phyloP scores from a whole-genome alignment of 2,888 invertebrate species.

The Lasioglossum malachurum region DNA sequence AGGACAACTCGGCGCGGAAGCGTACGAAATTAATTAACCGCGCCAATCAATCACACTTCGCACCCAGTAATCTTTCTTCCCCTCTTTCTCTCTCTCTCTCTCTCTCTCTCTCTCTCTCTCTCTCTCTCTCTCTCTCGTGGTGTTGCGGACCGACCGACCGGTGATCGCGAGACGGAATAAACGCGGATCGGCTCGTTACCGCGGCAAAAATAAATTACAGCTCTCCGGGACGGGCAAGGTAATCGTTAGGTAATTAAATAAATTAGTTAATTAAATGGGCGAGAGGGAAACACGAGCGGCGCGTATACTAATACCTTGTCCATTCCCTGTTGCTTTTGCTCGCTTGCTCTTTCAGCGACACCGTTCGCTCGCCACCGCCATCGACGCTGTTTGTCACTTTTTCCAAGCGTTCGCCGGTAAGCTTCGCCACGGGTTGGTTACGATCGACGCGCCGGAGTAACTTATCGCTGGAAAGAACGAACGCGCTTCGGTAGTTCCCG shows the following conservation, averaged over 20 bases:
- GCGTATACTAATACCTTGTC: slow-evolving; percentile 26
- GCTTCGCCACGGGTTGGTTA: slow-evolving; percentile 11
- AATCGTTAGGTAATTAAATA: slow-evolving; percentile 60
- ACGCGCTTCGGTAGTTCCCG: slow-evolving; percentile 41
- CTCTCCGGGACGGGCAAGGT: slow-evolving; percentile 43
- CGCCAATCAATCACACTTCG: slow-evolving; percentile 37
- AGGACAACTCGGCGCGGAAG: background rate
- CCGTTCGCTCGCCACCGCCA: slow-evolving; percentile 30
- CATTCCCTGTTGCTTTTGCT: background rate
- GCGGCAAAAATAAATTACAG: slow-evolving; percentile 52
- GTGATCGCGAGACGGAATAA: slow-evolving; percentile 33
- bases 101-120: too few relatives aligned
- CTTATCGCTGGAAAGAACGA: slow-evolving; percentile 48
- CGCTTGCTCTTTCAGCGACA: background rate
- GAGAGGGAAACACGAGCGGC: slow-evolving; percentile 23
- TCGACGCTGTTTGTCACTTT: slow-evolving; percentile 52
- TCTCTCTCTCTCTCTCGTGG: background rate
- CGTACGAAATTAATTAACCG: slow-evolving; percentile 14
- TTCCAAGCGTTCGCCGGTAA: slow-evolving; percentile 17
- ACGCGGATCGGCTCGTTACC: slow-evolving; percentile 39
- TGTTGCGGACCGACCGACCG: background rate
- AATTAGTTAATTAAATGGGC: slow-evolving; percentile 57
- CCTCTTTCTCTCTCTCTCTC: too few relatives aligned
- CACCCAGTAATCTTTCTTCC: slow-evolving; percentile 9
- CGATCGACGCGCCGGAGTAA: slow-evolving; percentile 43